Evolutionary conservation across 2,888 invertebrate species (phyloP), one percentile per base, ranked within the genome.

Genomic region (Lepetodrilus schrolli): DNA sequence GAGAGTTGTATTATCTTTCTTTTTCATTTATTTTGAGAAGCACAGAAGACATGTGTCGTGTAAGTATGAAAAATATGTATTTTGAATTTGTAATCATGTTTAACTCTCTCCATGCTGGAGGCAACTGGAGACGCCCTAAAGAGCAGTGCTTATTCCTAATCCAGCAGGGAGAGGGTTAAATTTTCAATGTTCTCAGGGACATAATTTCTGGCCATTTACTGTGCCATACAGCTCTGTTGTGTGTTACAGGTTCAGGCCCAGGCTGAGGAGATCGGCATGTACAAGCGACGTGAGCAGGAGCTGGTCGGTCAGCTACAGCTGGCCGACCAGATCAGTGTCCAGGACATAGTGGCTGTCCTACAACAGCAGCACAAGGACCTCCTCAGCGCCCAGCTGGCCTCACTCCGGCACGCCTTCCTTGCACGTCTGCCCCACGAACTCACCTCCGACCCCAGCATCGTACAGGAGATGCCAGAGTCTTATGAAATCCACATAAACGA

Each of bases 321-420:
- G 8, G 80, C 84, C n/a, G 68, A 74, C 5, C 80, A 83, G 58
- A 79, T 80, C 58, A 81, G 75, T 37, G 74, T 84, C 71, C 81
- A 82, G 43, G 82, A 83, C 13, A 66, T 86, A 26, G 26, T 84
- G 36, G 74, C 80, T 49, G 80, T 80, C 30, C 74, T 85, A 20
- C 78, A 86, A 70, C 74, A 70, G 1, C 82, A 86, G 30, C 84
- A 86, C 47, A 76, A 78, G 26, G 82, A 82, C n/a, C 75, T 86
- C 4, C 72, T 86, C 7, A 80, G 81, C 23, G 79, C 82, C 26
- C 85, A 85, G 68, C 74, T 84, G 5, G 74, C 80, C 4, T 77
- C 75, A 17, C 71, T 86, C 5, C 81, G 82, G 50, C 78, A 80
- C 7, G 73, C 79, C 21, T 78, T 76, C 50, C 58, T 73, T 10